Conservation (phyloP, 2,797 vertebrate species). For the Tadarida brasiliensis region DNA sequence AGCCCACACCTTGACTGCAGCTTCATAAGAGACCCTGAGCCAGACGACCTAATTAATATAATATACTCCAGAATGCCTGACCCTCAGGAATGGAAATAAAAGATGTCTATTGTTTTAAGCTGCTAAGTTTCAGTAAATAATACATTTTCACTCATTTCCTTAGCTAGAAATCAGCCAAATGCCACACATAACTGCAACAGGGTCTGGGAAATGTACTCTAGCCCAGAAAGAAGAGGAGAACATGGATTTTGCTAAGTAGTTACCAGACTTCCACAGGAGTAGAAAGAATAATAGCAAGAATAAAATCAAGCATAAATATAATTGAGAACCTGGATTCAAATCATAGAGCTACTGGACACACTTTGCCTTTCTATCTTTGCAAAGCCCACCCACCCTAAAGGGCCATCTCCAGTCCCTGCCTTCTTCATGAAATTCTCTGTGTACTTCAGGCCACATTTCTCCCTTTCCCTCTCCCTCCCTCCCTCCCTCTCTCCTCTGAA, state of each 20-base stretch:
- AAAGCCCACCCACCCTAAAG: background rate
- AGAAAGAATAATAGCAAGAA: slow-evolving; percentile 45
- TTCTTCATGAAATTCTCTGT: slow-evolving; percentile 38
- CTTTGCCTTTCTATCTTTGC: background rate
- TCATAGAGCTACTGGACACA: background rate
- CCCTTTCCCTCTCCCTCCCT: background rate
- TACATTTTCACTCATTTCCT: slow-evolving; percentile 4
- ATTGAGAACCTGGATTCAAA: background rate
- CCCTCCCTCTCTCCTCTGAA: background rate
- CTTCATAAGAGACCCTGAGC: slow-evolving; percentile 7
- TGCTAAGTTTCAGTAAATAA: slow-evolving; percentile 3
- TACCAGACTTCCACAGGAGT: background rate
- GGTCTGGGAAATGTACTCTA: slow-evolving; percentile 40
- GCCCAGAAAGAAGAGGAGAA: slow-evolving; percentile 51
- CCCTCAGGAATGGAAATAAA: slow-evolving; percentile 49
- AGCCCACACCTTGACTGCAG: background rate
- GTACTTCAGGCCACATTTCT: background rate
- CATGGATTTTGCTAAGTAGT: slow-evolving; percentile 40
- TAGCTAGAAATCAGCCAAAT: slow-evolving; percentile 47
- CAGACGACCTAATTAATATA: slow-evolving; percentile 26
- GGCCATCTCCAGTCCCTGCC: background rate
- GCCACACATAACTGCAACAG: background rate
- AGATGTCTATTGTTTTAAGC: slow-evolving; percentile 21
- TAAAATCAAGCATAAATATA: slow-evolving; percentile 58
- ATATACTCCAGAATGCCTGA: slow-evolving; percentile 25